These are phyloP conservation scores for Himalopsyche tibetana DNA, from an alignment of 2,888 invertebrate species.

Conservation along the genomic window DNA sequence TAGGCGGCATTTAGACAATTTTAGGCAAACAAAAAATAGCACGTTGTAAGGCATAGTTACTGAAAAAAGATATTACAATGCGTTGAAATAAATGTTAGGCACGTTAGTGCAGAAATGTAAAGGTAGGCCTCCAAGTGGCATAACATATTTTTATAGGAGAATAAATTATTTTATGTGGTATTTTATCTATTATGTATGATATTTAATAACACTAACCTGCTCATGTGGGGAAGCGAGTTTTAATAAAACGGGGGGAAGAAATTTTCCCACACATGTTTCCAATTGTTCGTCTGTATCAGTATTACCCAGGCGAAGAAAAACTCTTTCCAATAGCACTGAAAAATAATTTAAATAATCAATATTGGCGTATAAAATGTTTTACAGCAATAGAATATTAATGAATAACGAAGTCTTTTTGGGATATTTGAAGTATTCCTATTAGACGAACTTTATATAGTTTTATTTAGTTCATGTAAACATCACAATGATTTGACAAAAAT, in stretches of 20 bases:
- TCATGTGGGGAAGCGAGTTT: conserved; percentile 93
- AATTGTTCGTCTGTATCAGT: conserved; percentile 94
- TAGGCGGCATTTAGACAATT: no score
- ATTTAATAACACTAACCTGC: conserved; percentile 79
- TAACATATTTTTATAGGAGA: no score
- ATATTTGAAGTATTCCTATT: no score
- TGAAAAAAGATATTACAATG: no score
- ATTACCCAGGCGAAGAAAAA: conserved; percentile 91
- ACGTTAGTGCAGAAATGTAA: no score
- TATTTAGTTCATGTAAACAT: neutral
- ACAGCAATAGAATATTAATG: neutral
- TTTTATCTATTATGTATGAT: no score
- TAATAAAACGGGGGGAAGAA: conserved; percentile 91
- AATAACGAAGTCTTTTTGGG: no score
- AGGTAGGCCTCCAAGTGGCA: no score
- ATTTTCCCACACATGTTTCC: conserved; percentile 86
- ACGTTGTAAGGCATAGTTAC: no score
- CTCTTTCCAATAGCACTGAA: conserved; percentile 90
- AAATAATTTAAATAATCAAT: conserved; percentile 62
- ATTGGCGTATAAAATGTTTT: neutral
- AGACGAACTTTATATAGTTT: neutral
- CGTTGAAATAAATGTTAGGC: no score
- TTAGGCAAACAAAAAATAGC: no score
- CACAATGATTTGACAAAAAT: conserved; percentile 14
- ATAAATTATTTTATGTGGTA: no score